Percentiles rank a stretch among this genome's conserved stretches.
Conservation (phyloP, 2,113 vertebrate species). For the Grallaria varia region DNA sequence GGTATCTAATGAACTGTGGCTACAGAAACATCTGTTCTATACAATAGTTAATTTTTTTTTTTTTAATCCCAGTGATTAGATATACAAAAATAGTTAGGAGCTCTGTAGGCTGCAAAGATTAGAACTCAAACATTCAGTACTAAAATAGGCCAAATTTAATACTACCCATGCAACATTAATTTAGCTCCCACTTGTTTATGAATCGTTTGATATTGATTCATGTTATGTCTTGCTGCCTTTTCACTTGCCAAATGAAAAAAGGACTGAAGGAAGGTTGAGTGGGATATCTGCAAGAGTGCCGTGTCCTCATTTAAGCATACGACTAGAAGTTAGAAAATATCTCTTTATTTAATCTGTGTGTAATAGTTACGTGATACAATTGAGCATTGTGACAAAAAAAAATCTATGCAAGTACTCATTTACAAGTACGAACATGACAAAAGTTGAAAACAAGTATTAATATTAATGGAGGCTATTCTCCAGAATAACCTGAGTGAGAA, state of each 20-base stretch:
- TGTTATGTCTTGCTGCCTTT: background rate
- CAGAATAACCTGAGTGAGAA: background rate
- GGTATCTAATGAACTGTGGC: constrained; percentile 36
- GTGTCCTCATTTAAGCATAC: background rate
- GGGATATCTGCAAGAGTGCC: background rate
- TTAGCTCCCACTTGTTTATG: background rate
- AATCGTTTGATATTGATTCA: background rate
- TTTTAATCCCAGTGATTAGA: background rate
- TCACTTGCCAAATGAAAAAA: background rate
- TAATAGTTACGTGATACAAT: background rate
- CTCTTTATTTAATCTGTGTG: background rate
- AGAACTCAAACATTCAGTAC: background rate
- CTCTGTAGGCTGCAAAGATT: background rate
- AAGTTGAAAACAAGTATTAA: background rate
- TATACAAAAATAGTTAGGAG: background rate
- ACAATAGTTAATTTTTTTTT: constrained; percentile 3
- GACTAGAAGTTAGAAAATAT: background rate
- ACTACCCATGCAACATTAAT: background rate
- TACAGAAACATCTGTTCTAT: constrained; percentile 38
- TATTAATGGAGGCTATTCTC: background rate
- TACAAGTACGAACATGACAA: background rate
- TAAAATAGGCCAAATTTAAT: constrained; percentile 14
- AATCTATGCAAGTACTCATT: background rate
- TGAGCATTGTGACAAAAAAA: background rate
- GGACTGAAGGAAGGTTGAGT: background rate